These are phyloP conservation scores for Ramphastos sulfuratus DNA, from an alignment of 2,113 vertebrate genomes.

Conservation along the genomic window DNA sequence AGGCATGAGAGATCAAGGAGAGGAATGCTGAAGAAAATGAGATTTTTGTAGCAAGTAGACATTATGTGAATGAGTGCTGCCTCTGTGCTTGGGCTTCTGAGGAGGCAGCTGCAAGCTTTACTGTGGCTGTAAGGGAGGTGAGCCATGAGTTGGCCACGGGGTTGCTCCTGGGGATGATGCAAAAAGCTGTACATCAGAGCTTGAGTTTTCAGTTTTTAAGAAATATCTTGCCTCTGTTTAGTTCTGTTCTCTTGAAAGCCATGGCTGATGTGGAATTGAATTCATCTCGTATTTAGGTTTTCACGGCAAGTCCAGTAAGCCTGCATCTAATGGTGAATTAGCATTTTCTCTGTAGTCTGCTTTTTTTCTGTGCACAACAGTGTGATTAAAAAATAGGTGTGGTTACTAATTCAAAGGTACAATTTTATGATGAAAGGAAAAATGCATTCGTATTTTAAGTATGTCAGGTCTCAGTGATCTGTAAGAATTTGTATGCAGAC, in stretches of 20 bases:
- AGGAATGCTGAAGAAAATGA: background rate
- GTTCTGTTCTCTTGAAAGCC: background rate
- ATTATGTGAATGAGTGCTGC: accelerated
- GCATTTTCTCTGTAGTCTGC: background rate
- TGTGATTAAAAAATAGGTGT: background rate
- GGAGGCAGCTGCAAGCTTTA: background rate
- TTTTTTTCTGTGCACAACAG: background rate
- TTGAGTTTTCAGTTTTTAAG: accelerated
- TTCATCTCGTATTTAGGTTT: background rate
- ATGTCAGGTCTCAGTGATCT: background rate
- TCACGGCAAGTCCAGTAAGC: background rate
- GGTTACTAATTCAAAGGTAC: background rate
- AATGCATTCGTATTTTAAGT: background rate
- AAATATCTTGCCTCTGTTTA: background rate
- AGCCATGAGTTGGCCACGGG: accelerated
- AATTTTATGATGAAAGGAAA: background rate
- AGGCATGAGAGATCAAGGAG: background rate
- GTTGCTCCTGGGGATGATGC: background rate
- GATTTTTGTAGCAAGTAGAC: background rate
- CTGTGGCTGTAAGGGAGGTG: accelerated
- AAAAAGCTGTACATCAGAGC: background rate
- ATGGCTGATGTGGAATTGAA: background rate
- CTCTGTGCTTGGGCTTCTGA: background rate
- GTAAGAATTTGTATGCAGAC: background rate
- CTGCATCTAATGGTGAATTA: background rate